These are phyloP conservation scores for Symphodus melops DNA, from an alignment of 2,113 vertebrate species.

Conservation along the genomic window DNA sequence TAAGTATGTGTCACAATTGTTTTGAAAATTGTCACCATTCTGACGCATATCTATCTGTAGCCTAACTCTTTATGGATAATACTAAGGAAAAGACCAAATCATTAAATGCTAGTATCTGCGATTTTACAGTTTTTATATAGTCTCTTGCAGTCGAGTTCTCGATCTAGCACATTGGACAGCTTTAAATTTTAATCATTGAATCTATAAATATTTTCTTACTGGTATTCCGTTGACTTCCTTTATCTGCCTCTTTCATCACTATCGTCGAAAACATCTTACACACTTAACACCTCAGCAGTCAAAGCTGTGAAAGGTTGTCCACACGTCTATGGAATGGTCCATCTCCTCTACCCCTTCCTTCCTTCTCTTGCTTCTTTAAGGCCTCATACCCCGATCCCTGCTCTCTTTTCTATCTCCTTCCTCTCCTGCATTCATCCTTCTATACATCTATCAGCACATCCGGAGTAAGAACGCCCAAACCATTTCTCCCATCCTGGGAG, in stretches of 20 bases:
- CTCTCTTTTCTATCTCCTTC: conserved; percentile 71
- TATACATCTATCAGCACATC: conserved; percentile 85
- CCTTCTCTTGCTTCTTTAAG: neutral
- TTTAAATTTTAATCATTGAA: too few relatives aligned
- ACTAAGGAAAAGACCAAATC: too few relatives aligned
- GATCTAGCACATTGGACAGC: too few relatives aligned
- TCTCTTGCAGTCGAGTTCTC: too few relatives aligned
- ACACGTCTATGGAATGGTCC: conserved; percentile 24
- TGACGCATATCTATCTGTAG: too few relatives aligned
- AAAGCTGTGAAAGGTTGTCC: conserved; percentile 43
- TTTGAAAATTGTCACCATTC: too few relatives aligned
- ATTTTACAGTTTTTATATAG: too few relatives aligned
- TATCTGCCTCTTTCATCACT: conserved; percentile 26
- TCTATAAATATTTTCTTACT: too few relatives aligned
- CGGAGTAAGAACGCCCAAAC: conserved; percentile 81
- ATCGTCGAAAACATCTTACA: conserved; percentile 26
- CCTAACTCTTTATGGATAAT: too few relatives aligned
- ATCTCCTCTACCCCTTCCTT: conserved; percentile 10
- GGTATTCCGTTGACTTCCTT: conserved; percentile 16
- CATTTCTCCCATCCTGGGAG: conserved; percentile 72
- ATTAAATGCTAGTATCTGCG: too few relatives aligned
- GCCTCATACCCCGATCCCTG: too few relatives aligned
- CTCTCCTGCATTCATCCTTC: conserved; percentile 69
- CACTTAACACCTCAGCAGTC: conserved; percentile 22
- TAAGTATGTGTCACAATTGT: too few relatives aligned